Evolutionary conservation across 2,888 invertebrate species (phyloP).

Genomic region (Synergus itoensis): DNA sequence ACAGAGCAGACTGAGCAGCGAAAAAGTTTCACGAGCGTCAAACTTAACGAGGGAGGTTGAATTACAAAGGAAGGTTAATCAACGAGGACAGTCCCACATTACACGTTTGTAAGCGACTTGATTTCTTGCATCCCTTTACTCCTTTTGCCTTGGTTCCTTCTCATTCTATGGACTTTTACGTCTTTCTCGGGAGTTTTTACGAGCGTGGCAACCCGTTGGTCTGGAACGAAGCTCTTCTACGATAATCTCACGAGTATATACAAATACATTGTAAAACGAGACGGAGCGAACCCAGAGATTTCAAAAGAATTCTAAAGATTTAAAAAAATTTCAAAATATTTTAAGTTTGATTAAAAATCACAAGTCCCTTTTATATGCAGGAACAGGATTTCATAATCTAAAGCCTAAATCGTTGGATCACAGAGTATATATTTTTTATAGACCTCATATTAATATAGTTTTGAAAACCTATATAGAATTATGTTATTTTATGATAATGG

Average conservation of each 20-base stretch:
- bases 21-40: constrained; percentile 8
- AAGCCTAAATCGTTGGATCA: too few species aligned
- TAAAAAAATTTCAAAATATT: too few species aligned
- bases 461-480: too few species aligned
- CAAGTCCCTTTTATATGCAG: too few species aligned
- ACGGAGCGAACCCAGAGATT: not conserved
- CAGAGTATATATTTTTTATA: too few species aligned
- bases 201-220: constrained; percentile 18
- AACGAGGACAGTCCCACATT: not conserved
- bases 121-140: not conserved
- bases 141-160: not conserved
- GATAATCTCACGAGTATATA: constrained; percentile 30
- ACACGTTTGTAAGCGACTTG: constrained; percentile 15
- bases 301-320: too few species aligned
- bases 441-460: too few species aligned
- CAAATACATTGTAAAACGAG: constrained; percentile 2
- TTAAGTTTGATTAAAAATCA: too few species aligned
- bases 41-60: constrained; percentile 15
- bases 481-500: too few species aligned
- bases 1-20: not conserved
- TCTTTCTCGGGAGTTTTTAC: constrained; percentile 15
- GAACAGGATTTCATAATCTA: too few species aligned
- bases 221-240: constrained; percentile 4
- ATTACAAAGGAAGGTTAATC: constrained; percentile 17
- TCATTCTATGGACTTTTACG: constrained; percentile 26